A percentile compares a stretch with the other conserved stretches of the same genome.
Conservation (phyloP, 2,113 vertebrate genomes). For the Lonchura striata region DNA sequence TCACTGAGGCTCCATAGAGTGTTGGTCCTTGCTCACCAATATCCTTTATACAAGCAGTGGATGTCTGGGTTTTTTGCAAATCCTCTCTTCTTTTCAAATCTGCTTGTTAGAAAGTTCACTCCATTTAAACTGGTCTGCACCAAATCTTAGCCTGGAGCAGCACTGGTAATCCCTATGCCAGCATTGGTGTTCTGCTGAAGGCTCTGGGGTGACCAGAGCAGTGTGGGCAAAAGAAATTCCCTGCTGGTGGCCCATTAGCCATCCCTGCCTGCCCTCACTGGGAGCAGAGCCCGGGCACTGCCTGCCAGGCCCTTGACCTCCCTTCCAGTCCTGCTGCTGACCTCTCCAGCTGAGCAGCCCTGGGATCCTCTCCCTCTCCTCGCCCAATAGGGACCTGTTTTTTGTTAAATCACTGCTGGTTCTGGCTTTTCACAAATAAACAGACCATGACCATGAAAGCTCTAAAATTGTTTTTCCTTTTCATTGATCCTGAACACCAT, state of each 20-base stretch:
- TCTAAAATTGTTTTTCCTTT: not conserved
- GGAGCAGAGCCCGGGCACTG: not conserved
- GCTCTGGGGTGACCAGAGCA: not conserved
- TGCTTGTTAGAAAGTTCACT: not conserved
- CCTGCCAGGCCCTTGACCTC: not conserved
- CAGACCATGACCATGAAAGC: not conserved
- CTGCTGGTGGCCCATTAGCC: rapidly evolving
- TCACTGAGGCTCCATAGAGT: rapidly evolving
- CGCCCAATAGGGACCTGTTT: not conserved
- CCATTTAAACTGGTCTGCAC: not conserved
- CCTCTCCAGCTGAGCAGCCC: not conserved
- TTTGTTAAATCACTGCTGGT: not conserved
- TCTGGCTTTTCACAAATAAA: not conserved
- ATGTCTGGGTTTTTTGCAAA: not conserved
- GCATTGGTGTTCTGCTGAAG: not conserved
- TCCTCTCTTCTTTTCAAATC: not conserved
- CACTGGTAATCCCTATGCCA: not conserved
- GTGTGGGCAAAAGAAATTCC: not conserved
- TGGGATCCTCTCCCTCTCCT: constrained; percentile 6
- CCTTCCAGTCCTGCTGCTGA: rapidly evolving
- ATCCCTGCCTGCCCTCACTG: not conserved
- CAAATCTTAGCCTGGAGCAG: not conserved
- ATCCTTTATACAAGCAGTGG: not conserved
- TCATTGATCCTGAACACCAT: not conserved
- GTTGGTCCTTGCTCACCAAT: not conserved